Base-by-base conservation (phyloP, 2,797 vertebrate genomes). In the Mionectes olivaceus region DNA sequence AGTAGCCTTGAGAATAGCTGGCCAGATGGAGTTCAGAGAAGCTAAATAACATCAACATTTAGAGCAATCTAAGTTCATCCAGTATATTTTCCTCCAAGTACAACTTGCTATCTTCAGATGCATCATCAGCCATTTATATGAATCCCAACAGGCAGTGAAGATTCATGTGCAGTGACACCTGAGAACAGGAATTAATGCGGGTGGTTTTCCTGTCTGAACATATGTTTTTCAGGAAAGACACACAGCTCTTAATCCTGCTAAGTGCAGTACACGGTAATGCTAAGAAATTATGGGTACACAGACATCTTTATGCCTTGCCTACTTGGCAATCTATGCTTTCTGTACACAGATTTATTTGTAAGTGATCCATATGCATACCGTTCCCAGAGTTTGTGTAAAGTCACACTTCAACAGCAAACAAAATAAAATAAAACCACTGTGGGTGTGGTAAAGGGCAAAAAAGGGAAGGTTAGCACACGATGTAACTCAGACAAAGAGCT, bases 251-350 rank as follows among this genome's bases (percentile, higher is more conserved):
- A 52, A 89, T 89, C 75, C 93, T 84, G 68, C 32, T 65, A 76
- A 86, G 85, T 9, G 56, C 37, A 55, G 65, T 25, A 24, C 82
- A 63, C 59, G 60, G 85, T 14, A 84, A 71, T 19, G 9, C 46
- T 64, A 16, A 71, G 77, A 82, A 96, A 85, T 88, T 84, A 94
- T 1, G 70, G 84, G 74, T 12, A 35, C 71, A 60, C 68, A 86
- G 91, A 91, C 91, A 94, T 83, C 91, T 93, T 94, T 87, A 84
- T 93, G 88, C 94, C 94, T 91, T 91, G 95, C 93, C 91, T 91
- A 27, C 85, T 94, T 93, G 93, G 90, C 89, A 94, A 94, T 90
- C 91, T 68, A 33, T 94, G 74, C 94, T 94, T 94, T 93, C 94
- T 49, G 53, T 74, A 93, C 70, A 90, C 94, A 94, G 94, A 94